These are phyloP conservation scores for Pygocentrus nattereri DNA, from an alignment of 2,797 vertebrate genomes.

Conservation along the genomic window DNA sequence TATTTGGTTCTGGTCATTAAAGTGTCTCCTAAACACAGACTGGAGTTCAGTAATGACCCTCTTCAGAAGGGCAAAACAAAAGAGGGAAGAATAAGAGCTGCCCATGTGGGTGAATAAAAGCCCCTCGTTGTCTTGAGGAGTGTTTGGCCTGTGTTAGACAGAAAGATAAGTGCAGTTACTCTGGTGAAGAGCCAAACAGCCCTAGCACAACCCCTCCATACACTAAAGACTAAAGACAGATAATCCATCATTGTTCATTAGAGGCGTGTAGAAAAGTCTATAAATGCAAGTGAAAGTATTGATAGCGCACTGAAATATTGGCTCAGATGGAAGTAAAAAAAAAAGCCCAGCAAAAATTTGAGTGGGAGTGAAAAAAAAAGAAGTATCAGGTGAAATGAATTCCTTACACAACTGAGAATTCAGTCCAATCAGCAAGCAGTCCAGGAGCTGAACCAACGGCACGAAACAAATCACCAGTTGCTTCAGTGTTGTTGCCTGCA, in stretches of 20 bases:
- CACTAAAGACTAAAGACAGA: slow-evolving; percentile 57
- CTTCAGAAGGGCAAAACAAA: slow-evolving; percentile 32
- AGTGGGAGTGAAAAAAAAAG: too few species aligned
- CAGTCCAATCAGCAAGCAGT: too few species aligned
- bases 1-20: slow-evolving; percentile 25
- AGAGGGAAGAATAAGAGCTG: slow-evolving; percentile 8
- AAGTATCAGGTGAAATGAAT: too few species aligned
- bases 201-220: slow-evolving; percentile 42
- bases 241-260: slow-evolving; percentile 1
- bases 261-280: neutral
- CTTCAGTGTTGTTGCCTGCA: too few species aligned
- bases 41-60: slow-evolving; percentile 27
- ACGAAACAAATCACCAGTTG: too few species aligned
- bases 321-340: neutral
- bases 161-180: slow-evolving; percentile 63
- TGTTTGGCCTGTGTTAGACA: slow-evolving; percentile 59
- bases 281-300: neutral
- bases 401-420: too few species aligned
- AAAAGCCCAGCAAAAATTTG: too few species aligned
- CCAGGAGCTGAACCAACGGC: too few species aligned
- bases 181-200: slow-evolving; percentile 61
- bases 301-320: neutral
- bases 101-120: neutral
- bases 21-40: slow-evolving; percentile 19
- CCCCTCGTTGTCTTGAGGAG: slow-evolving; percentile 17